A percentile compares a stretch with the other conserved stretches of the same genome.
These are phyloP conservation scores for Malurus melanocephalus DNA, from an alignment of 2,113 vertebrate genomes.

Conservation along the genomic window DNA sequence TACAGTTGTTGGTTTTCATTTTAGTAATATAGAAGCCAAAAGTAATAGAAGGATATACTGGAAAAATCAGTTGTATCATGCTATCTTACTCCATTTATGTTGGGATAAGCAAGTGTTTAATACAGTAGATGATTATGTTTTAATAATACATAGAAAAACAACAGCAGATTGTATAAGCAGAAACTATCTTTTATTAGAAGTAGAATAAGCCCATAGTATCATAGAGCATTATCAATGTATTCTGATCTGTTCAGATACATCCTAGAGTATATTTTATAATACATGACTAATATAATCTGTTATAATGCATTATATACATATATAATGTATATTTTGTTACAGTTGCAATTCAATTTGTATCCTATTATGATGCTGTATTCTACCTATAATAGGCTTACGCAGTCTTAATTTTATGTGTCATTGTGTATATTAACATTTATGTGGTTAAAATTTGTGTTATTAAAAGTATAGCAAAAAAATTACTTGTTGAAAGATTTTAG, in stretches of 20 bases:
- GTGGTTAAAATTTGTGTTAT: background rate
- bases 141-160: background rate
- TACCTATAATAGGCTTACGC: background rate
- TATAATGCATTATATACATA: background rate
- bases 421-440: background rate
- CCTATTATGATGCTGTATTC: background rate
- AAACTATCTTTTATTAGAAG: background rate
- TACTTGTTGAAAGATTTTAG: background rate
- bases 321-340: background rate
- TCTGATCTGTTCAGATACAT: background rate
- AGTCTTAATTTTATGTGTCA: background rate
- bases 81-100: background rate
- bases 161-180: background rate
- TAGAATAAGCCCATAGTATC: background rate
- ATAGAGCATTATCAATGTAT: background rate
- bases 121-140: background rate
- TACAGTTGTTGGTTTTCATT: background rate
- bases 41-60: background rate
- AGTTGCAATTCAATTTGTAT: background rate
- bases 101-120: background rate
- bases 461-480: background rate
- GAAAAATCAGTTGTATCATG: background rate
- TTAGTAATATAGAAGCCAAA: background rate
- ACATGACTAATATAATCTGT: background rate
- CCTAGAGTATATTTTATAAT: background rate